Percentiles rank a stretch among this genome's conserved stretches.
These are phyloP conservation scores for Amia ocellicauda DNA, from an alignment of 2,113 vertebrate genomes.

Conservation along the genomic window DNA sequence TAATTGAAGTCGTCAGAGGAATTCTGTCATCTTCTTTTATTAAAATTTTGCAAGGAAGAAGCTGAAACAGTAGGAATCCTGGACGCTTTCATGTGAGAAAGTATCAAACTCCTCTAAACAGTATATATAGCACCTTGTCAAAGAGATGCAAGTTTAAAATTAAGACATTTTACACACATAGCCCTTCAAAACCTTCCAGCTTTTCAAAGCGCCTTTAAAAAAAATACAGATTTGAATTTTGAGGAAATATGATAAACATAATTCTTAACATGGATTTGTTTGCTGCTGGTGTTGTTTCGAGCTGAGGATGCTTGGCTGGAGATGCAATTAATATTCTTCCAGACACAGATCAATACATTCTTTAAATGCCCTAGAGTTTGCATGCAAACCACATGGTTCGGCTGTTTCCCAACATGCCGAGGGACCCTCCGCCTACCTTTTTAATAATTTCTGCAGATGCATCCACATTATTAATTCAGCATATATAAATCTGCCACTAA, in stretches of 20 bases:
- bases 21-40: slow-evolving; percentile 51
- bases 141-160: slow-evolving; percentile 24
- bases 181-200: slow-evolving; percentile 36
- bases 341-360: slow-evolving; percentile 57
- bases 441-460: too few relatives aligned
- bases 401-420: background rate
- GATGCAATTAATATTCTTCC: slow-evolving; percentile 49
- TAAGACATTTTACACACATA: slow-evolving; percentile 24
- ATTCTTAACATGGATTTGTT: slow-evolving; percentile 41
- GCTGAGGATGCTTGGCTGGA: slow-evolving; percentile 40
- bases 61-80: slow-evolving; percentile 47
- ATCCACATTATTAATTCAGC: too few relatives aligned
- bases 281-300: slow-evolving; percentile 46
- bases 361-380: slow-evolving; percentile 20
- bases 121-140: slow-evolving; percentile 36
- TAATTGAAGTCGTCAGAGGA: slow-evolving; percentile 57
- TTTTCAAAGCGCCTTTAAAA: slow-evolving; percentile 1
- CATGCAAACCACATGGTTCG: too few relatives aligned
- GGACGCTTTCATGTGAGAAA: slow-evolving; percentile 52
- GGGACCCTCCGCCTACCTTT: too few relatives aligned
- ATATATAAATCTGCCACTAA: too few relatives aligned
- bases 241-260: slow-evolving; percentile 50
- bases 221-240: slow-evolving; percentile 36
- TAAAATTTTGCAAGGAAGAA: slow-evolving; percentile 52
- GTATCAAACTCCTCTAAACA: slow-evolving; percentile 36